phyloP scores from a whole-genome alignment of 2,797 vertebrate species.

The Toxotes lorentzi region DNA sequence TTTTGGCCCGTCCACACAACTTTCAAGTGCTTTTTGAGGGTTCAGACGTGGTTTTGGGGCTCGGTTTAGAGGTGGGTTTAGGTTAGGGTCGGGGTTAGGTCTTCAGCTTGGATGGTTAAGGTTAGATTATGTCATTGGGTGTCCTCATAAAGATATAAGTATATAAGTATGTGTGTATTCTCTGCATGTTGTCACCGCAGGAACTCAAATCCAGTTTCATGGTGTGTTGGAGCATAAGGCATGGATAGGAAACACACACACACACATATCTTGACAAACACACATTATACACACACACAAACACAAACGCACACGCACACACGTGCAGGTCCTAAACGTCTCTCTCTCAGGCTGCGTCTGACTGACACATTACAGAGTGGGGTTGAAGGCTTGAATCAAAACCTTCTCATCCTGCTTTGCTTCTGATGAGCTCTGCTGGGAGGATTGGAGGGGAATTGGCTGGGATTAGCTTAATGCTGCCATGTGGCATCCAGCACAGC shows the following conservation, averaged over 20 bases:
- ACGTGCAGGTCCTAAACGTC: background rate
- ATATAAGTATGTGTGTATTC: constrained; percentile 12
- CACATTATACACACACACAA: background rate
- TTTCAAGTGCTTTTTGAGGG: no score
- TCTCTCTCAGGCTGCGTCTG: background rate
- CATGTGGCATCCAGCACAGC: constrained; percentile 62
- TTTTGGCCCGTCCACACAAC: no score
- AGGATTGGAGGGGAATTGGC: constrained; percentile 67
- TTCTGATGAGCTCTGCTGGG: constrained; percentile 59
- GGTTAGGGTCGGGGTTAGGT: no score
- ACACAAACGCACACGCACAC: background rate
- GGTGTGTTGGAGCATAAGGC: no score
- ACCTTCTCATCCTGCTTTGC: constrained; percentile 67
- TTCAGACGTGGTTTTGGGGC: no score
- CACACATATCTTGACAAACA: no score
- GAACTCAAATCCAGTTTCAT: no score
- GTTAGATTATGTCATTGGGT: no score
- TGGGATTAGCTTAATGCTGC: constrained; percentile 55
- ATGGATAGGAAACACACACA: background rate
- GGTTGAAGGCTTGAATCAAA: constrained; percentile 64
- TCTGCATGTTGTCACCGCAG: no score
- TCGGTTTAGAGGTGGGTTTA: no score
- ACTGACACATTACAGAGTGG: constrained; percentile 9
- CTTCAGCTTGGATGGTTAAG: no score
- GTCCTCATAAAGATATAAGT: no score